phyloP scores from a whole-genome alignment of 2,797 vertebrate genomes.

The Schizothorax lantsangensis region DNA sequence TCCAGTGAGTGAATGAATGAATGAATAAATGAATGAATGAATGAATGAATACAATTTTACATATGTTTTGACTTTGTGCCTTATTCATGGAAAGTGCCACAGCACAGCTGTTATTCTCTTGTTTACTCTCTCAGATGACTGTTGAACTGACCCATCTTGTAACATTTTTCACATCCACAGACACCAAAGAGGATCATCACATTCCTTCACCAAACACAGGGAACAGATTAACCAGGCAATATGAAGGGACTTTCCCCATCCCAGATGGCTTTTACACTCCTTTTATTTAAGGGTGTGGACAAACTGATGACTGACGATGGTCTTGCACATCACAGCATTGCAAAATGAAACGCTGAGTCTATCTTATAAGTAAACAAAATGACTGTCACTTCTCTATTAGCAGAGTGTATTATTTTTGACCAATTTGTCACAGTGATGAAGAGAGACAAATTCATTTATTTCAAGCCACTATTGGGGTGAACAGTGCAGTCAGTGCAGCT shows the following conservation, averaged over 20 bases:
- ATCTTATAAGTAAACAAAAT: not conserved
- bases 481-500: not conserved
- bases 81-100: not conserved
- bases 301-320: not conserved
- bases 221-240: constrained; percentile 26
- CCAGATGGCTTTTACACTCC: constrained; percentile 30
- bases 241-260: constrained; percentile 32
- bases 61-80: not conserved
- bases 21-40: not conserved
- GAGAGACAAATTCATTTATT: not conserved
- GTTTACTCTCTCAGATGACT: not conserved
- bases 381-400: not conserved
- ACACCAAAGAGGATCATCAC: constrained; percentile 1
- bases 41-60: not conserved
- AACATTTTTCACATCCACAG: not conserved
- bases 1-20: not conserved
- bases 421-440: not conserved
- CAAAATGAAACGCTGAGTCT: not conserved
- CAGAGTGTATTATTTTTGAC: not conserved
- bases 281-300: constrained; percentile 37
- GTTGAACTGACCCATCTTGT: not conserved
- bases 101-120: not conserved
- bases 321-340: no score
- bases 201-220: constrained; percentile 21
- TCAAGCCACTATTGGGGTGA: not conserved